A percentile compares a stretch with the other conserved stretches of the same genome.
Evolutionary conservation across 2,113 vertebrate species (phyloP).

Genomic region (Parus major): DNA sequence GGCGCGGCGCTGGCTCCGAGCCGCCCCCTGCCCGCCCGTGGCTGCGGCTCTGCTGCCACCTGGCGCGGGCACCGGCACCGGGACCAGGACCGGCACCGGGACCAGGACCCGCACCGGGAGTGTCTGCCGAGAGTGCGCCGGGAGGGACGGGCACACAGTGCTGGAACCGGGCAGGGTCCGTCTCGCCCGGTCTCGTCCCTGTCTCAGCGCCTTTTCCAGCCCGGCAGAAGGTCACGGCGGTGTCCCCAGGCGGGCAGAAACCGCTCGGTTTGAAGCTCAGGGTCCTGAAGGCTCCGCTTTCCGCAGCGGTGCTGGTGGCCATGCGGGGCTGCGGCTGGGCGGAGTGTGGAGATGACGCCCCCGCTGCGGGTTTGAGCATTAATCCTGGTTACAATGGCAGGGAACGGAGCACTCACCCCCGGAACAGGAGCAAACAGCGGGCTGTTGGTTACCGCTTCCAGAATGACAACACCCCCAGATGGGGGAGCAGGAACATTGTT

Average conservation of each 20-base stretch:
- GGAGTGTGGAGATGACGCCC: rapidly evolving
- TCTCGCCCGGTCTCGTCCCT: rapidly evolving
- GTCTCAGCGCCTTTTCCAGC: rapidly evolving
- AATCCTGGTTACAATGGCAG: rapidly evolving
- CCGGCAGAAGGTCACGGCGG: rapidly evolving
- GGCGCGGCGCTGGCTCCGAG: background rate
- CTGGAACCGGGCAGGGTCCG: background rate
- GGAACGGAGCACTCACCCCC: rapidly evolving
- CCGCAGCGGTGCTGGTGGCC: rapidly evolving
- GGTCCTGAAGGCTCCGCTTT: background rate
- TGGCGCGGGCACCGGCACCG: background rate
- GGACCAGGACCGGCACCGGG: background rate
- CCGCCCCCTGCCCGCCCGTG: background rate
- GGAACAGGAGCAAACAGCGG: background rate
- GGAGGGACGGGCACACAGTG: too few relatives aligned
- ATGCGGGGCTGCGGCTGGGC: rapidly evolving
- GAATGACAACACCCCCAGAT: rapidly evolving
- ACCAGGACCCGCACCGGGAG: background rate
- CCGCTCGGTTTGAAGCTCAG: background rate
- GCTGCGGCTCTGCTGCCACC: background rate
- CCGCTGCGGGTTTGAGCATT: rapidly evolving
- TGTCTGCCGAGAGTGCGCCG: too few relatives aligned
- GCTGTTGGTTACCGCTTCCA: background rate
- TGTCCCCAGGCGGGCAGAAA: rapidly evolving
- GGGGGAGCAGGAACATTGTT: too few relatives aligned